Base-by-base conservation (phyloP, 1,140 invertebrate genomes). In the Platorchestia sp. region DNA sequence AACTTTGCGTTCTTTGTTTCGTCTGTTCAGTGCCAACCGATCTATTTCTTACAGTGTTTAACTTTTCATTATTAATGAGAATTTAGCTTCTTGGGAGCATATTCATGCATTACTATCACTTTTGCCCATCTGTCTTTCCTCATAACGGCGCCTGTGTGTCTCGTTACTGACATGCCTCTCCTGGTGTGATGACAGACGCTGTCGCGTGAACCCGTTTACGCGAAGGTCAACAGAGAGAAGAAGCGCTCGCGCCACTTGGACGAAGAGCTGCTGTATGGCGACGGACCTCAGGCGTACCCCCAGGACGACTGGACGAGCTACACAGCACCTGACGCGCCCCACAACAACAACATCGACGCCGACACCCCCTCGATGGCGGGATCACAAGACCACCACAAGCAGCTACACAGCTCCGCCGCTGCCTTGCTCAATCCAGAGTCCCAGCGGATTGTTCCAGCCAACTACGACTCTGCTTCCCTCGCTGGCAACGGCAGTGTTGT, bases 141-240 rank as follows among this genome's bases (percentile, higher is more conserved):
- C n/a, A 14, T 75, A 10, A 36, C 27, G 59, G 7, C 59, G 3
- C 59, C 59, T 36, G 36, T 75, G 1, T 36, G 3, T 75, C 36
- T 14, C 36, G 27, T 75, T 75, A 75, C 59, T 75, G 59, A 75
- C 59, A 36, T 3, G 36, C 59, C 59, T 3, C 27, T 51, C 47
- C 36, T 75, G 14, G 36, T 75, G 27, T 75, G 59, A 36, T 75
- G 27, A 75, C 95, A 96, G 97, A 97, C 97, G 96, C 97, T 98
- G 97, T 97, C 98, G 96, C 97, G 97, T 96, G 98, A 98, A 97
- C 98, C 98, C 96, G 97, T 98, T 86, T 98, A 98, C 97, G 98
- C 98, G 97, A 98, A 98, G 97, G 98, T 98, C 96, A 98, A 98
- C 97, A 98, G 98, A 97, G 98, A 98, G 97, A 98, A 98, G 97